Evolutionary conservation across 1,140 invertebrate genomes (phyloP), one percentile per base, ranked within the genome.

Genomic region (Sycophaga agraensis): DNA sequence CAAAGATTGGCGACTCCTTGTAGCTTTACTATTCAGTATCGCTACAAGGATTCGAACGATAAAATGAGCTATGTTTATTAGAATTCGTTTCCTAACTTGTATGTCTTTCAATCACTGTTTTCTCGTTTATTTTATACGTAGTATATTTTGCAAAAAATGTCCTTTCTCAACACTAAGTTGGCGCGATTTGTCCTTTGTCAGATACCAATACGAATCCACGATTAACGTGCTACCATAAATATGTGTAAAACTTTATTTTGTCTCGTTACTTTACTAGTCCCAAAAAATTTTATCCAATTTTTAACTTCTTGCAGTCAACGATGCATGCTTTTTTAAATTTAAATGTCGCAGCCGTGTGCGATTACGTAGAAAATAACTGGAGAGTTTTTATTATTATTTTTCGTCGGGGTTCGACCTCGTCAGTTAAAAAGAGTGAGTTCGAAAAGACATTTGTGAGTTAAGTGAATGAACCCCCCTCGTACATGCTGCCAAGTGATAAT

Each of bases 401-500:
- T n/a, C n/a, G n/a, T n/a, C n/a, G n/a, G n/a, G n/a, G n/a, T n/a
- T 46, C 17, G 43, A 46, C 19, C n/a, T 57, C 28, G 43, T 22
- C 54, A 4, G 35, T 17, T 24, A 46, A 46, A 35, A 42, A 46
- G 28, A 46, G 26, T 57, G 28, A 46, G 26, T 57, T 46, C 34
- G 34, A 49, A 39, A 48, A 40, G 22, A 49, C 14, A 40, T 24
- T 49, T 12, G 34, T 17, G 34, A 48, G 34, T 49, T 31, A 50
- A 40, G 35, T 11, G 21, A 43, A 37, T 28, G 17, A 60, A 53
- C 6, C 17, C 37, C 49, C 39, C 49, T 40, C 46, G 46, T 59
- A 50, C 22, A 31, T 40, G 28, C 58, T 49, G 65, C 53, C 48
- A 67, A 51, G 64, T 64, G 68, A 71, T 68, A 64, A 66, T 54